Evolutionary conservation across 2,797 vertebrate genomes (phyloP), one percentile per base, ranked within the genome.

Genomic region (Lepilemur septentrionalis): DNA sequence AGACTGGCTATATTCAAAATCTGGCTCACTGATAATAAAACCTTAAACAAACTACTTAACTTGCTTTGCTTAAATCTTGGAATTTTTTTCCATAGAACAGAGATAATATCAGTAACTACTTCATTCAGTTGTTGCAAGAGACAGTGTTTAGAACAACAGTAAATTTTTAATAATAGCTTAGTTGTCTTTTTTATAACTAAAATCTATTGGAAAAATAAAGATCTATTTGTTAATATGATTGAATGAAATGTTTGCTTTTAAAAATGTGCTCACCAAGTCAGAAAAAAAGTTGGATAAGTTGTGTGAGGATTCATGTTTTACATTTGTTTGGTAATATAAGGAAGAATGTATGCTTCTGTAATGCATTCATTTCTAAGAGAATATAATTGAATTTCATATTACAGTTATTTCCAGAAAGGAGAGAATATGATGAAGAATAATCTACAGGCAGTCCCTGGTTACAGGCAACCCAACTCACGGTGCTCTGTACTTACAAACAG

Each of bases 141-240:
- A 59, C 22, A 57, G 20, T 84, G 57, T 79, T 75, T 69, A 65
- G 52, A 82, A 61, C 5, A 78, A 73, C 41, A 76, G 48, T 75
- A 79, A 41, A 59, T 63, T 93, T 96, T 92, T 61, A 86, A 67
- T 75, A 92, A 87, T 76, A 94, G 23, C 46, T 79, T 88, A 59
- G 22, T 89, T 93, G n/a, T 89, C 28, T 89, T 89, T 85, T n/a
- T 43, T 86, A 0, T 85, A 88, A 72, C 75, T 84, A 76, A 90
- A 85, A 94, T n/a, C 67, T 91, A 50, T 82, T 52, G 46, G 59
- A 86, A 87, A 55, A 59, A 59, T 59, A 94, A 89, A 67, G 2
- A 65, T 65, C 13, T 63, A 3, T 32, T 92, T 18, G 41, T 92
- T 87, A 90, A 43, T 93, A 41, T 81, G 30, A 89, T 32, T 86